phyloP scores from a whole-genome alignment of 2,797 vertebrate genomes.

The Manis pentadactyla region DNA sequence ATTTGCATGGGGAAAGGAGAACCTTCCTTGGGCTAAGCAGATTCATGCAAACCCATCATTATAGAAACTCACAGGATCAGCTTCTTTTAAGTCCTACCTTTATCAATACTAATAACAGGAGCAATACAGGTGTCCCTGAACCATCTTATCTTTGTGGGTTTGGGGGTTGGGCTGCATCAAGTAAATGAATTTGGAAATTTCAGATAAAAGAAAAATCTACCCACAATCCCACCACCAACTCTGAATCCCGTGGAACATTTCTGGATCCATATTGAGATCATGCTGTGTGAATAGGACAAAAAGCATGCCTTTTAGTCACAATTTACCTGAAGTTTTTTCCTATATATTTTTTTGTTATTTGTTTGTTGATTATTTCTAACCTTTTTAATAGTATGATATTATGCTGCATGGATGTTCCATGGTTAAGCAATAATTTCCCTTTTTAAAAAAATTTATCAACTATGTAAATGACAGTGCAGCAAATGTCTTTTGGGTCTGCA shows the following conservation, averaged over 20 bases:
- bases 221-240: not conserved
- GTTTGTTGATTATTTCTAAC: not conserved
- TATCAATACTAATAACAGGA: no score
- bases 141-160: not conserved
- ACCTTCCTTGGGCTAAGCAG: not conserved
- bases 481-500: not conserved
- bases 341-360: not conserved
- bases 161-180: not conserved
- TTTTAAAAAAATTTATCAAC: not conserved
- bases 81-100: not conserved
- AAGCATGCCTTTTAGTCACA: not conserved
- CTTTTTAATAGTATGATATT: not conserved
- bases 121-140: no score
- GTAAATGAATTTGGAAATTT: not conserved
- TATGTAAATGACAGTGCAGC: not conserved
- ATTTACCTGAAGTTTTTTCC: not conserved
- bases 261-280: not conserved
- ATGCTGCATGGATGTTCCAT: rapidly evolving
- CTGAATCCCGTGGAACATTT: not conserved
- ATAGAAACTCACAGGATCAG: not conserved
- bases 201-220: not conserved
- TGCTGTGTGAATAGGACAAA: not conserved
- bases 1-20: not conserved
- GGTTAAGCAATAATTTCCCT: not conserved
- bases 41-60: not conserved